Evolutionary conservation across 2,888 invertebrate species (phyloP).

Genomic region (Thumatha senex): DNA sequence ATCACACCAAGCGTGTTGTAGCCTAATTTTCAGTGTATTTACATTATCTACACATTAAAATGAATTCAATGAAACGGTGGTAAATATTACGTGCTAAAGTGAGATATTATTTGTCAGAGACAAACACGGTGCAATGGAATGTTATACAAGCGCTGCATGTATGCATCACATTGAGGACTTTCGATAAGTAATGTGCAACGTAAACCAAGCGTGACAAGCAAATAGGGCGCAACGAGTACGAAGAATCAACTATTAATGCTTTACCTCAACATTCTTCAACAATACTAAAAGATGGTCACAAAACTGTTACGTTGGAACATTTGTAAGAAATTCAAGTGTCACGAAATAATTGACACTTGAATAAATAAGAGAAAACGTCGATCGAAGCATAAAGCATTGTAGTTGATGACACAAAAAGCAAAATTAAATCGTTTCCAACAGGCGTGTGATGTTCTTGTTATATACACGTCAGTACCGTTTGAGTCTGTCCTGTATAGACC

Average conservation of each 20-base stretch:
- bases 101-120: constrained; percentile 27
- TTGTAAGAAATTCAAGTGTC: too few species aligned
- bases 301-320: not conserved
- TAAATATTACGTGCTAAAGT: constrained; percentile 47
- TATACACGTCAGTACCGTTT: constrained; percentile 66
- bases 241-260: constrained; percentile 57
- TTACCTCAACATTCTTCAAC: constrained; percentile 22
- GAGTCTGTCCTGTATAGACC: constrained; percentile 67
- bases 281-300: not conserved
- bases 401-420: constrained; percentile 30
- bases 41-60: constrained; percentile 13
- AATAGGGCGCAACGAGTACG: constrained; percentile 63
- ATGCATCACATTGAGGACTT: constrained; percentile 44
- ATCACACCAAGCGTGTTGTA: constrained; percentile 52
- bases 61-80: constrained; percentile 26
- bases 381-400: constrained; percentile 38
- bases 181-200: constrained; percentile 44
- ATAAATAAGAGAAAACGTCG: not conserved
- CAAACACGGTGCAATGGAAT: constrained; percentile 45
- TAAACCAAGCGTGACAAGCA: constrained; percentile 66
- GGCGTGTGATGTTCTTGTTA: constrained; percentile 23
- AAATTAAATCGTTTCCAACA: constrained; percentile 14
- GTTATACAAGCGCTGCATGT: constrained; percentile 40
- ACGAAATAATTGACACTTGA: not conserved
- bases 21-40: constrained; percentile 16